Conservation (phyloP, 2,888 invertebrate genomes). For the Agrypnus murinus region DNA sequence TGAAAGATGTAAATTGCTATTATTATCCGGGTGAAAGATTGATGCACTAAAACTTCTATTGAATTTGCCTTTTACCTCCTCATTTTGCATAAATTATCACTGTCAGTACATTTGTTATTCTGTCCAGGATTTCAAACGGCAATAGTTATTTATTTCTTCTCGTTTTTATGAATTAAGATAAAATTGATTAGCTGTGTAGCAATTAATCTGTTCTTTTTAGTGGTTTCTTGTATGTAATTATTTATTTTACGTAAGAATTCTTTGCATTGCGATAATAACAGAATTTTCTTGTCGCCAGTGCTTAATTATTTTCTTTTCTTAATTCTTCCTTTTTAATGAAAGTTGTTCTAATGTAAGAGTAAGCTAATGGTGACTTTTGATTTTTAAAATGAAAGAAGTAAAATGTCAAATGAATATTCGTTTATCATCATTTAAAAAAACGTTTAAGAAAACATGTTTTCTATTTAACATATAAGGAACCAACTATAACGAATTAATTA, state of each 20-base stretch:
- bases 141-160: too few relatives aligned
- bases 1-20: conserved; percentile 15
- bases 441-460: too few relatives aligned
- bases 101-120: conserved; percentile 1
- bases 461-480: too few relatives aligned
- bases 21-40: conserved; percentile 22
- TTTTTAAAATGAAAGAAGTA: not conserved
- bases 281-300: too few relatives aligned
- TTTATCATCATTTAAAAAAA: conserved; percentile 1
- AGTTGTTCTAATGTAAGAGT: conserved; percentile 11
- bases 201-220: too few relatives aligned
- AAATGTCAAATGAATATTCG: conserved; percentile 12
- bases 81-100: not conserved
- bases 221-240: too few relatives aligned
- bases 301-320: too few relatives aligned
- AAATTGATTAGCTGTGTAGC: too few relatives aligned
- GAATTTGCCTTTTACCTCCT: conserved; percentile 11
- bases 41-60: conserved; percentile 13
- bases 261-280: too few relatives aligned
- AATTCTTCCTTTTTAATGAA: not conserved
- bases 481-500: too few relatives aligned
- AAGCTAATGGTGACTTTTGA: not conserved
- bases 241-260: too few relatives aligned
- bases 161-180: too few relatives aligned
- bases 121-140: not conserved